Conservation (phyloP, 2,797 vertebrate species). For the Myotis pilosus region DNA sequence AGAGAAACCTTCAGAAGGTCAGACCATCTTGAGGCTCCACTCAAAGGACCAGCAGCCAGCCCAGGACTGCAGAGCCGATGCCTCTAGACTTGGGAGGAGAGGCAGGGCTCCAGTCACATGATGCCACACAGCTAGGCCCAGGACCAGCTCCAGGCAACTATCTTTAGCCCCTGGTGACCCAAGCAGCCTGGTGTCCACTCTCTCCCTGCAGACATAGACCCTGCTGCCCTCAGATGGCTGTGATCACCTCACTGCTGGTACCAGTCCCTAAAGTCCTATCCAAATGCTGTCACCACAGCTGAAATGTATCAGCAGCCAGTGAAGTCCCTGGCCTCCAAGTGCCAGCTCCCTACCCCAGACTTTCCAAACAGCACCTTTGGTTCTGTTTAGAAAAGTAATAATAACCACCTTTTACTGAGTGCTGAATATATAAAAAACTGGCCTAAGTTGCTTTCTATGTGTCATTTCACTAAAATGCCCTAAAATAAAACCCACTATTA, state of each 20-base stretch:
- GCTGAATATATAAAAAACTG: background rate
- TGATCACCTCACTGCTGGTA: background rate
- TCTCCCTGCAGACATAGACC: background rate
- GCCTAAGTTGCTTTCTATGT: background rate
- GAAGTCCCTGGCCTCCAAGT: background rate
- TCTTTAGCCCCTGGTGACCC: constrained; percentile 61
- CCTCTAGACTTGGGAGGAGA: constrained; percentile 12
- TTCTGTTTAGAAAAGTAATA: background rate
- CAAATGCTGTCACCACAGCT: constrained; percentile 79
- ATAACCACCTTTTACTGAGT: background rate
- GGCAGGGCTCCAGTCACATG: background rate
- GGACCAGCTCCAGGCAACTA: background rate
- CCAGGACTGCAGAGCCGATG: background rate
- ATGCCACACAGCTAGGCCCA: background rate
- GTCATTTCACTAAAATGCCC: background rate
- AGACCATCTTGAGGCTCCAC: background rate
- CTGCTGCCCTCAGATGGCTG: background rate
- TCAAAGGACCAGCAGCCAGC: background rate
- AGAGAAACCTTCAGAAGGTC: constrained; percentile 19
- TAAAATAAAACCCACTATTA: background rate
- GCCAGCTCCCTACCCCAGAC: background rate
- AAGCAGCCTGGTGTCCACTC: background rate
- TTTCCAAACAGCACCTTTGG: background rate
- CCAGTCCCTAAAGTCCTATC: constrained; percentile 59
- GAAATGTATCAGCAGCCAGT: background rate